Base-by-base conservation (phyloP, 2,888 invertebrate genomes). In the Xestobium rufovillosum region DNA sequence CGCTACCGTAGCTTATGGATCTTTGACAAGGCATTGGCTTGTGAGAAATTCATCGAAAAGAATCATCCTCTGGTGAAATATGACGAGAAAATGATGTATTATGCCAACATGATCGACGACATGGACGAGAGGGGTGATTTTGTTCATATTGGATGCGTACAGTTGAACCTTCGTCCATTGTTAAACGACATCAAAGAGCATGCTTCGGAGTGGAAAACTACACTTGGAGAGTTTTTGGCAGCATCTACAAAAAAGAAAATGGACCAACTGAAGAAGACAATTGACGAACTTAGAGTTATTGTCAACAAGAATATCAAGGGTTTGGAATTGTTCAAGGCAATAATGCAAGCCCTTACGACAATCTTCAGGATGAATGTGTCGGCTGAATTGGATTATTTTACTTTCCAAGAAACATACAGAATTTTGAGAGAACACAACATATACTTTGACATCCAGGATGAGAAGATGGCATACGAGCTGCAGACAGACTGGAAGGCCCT, bases 31-130 rank as follows among this genome's bases (percentile, higher is more conserved):
- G 63, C 69, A 35, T 63, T 75, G 6, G 78, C 81, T 2, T 85
- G 86, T 49, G 82, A 86, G 49, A 82, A 82, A 57, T 91, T 89
- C 67, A 72, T 84, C 1, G 70, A 73, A 29, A 80, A 77, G 43
- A 72, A 71, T 45, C 72, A 75, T 3, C 69, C 75, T 3, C 68
- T 84, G 3, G 66, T 72, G 25, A 74, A 76, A 43, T 88, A 82
- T 61, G 89, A 92, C 53, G 84, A 89, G 51, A 85, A 84, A 59
- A 83, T 94, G 53, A 79, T 81, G 60, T 87, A 83, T 61, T 92
- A 88, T 62, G 78, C 80, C 50, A 78, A 80, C 45, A 78, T 87
- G 4, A 76, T 85, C 11, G 69, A 75, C 3, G 57, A 56, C 33
- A 50, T 62, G 41, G 38, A 40, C 4, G 63, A 65, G 4, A 76